Evolutionary conservation across 2,113 vertebrate genomes (phyloP).

Genomic region (Pungitius pungitius): DNA sequence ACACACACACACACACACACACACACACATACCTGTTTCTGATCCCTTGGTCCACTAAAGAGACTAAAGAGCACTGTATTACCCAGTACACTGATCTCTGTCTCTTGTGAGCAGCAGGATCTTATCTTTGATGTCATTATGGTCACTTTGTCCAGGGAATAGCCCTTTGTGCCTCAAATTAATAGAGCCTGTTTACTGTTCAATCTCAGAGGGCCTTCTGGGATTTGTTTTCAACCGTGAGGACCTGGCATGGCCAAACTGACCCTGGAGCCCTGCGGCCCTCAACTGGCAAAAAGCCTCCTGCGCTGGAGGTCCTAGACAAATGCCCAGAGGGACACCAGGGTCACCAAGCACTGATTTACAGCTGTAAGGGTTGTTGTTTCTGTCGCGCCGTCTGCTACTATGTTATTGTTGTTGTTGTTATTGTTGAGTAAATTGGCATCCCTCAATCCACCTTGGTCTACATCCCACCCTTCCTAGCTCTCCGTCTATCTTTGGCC

Average conservation of each 20-base stretch:
- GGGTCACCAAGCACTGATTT: constrained; percentile 46
- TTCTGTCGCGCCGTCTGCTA: constrained; percentile 46
- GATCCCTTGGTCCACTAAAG: constrained; percentile 40
- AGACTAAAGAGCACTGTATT: constrained; percentile 15
- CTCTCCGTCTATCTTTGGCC: constrained; percentile 68
- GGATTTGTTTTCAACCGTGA: constrained; percentile 56
- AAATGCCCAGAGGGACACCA: constrained; percentile 46
- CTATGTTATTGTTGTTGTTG: constrained; percentile 63
- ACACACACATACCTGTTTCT: constrained; percentile 7
- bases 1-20: constrained; percentile 15
- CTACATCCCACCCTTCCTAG: constrained; percentile 23
- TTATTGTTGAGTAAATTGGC: constrained; percentile 38
- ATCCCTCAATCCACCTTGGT: constrained; percentile 45
- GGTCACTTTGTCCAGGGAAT: constrained; percentile 75
- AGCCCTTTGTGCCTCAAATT: constrained; percentile 69
- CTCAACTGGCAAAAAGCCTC: constrained; percentile 66
- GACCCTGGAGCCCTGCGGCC: constrained; percentile 68
- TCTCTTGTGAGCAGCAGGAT: constrained; percentile 51
- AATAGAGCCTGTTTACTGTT: constrained; percentile 65
- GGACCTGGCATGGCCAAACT: constrained; percentile 53
- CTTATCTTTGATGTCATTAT: constrained; percentile 77
- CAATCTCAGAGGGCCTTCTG: constrained; percentile 67
- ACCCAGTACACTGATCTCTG: constrained; percentile 36
- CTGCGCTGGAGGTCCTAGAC: constrained; percentile 23
- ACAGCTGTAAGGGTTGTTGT: constrained; percentile 56